phyloP scores from a whole-genome alignment of 2,797 vertebrate species.

The Channallabes apus region DNA sequence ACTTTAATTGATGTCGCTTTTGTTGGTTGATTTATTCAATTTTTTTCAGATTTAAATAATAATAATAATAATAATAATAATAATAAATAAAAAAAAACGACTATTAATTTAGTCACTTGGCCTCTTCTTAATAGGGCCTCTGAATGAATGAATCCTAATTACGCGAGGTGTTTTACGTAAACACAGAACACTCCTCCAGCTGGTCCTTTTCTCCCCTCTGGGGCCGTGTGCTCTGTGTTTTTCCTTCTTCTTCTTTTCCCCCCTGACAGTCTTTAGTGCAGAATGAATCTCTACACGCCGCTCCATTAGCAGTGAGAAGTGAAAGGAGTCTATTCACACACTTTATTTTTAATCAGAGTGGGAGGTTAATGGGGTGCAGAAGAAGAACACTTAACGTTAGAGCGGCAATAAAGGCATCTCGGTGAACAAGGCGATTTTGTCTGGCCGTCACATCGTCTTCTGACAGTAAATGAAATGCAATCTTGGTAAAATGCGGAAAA shows the following conservation, averaged over 20 bases:
- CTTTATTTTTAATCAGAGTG: constrained; percentile 52
- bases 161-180: constrained; percentile 26
- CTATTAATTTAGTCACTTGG: constrained; percentile 14
- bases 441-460: neutral
- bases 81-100: too few species aligned
- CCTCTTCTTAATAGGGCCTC: constrained; percentile 10
- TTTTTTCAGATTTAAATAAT: neutral
- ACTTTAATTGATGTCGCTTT: neutral
- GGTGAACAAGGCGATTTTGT: constrained; percentile 32
- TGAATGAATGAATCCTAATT: constrained; percentile 14
- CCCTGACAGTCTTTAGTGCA: constrained; percentile 12
- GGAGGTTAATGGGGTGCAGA: constrained; percentile 45
- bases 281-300: constrained; percentile 37
- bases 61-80: neutral
- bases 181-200: constrained; percentile 38
- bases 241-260: too few species aligned
- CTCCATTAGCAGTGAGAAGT: constrained; percentile 38
- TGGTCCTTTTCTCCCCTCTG: constrained; percentile 39
- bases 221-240: constrained; percentile 28
- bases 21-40: neutral
- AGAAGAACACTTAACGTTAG: constrained; percentile 53
- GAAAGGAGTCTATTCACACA: constrained; percentile 50
- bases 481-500: neutral
- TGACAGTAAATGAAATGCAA: neutral
- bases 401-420: constrained; percentile 33